Conservation (phyloP, 2,797 vertebrate genomes). For the Oreortyx pictus region DNA sequence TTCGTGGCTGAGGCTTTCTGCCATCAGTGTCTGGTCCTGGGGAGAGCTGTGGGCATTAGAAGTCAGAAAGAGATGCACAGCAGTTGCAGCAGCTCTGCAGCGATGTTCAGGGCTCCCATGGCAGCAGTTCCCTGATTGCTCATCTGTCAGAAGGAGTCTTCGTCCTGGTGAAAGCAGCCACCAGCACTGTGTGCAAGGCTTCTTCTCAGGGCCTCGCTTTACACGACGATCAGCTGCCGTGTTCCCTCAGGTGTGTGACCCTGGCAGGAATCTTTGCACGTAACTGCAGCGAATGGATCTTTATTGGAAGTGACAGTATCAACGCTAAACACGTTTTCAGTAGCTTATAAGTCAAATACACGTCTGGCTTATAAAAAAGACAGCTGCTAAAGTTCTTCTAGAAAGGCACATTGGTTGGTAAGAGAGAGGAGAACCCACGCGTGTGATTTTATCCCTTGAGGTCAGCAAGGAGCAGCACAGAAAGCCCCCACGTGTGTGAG, state of each 20-base stretch:
- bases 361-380: background rate
- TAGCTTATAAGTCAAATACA: conserved; percentile 46
- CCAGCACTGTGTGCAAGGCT: background rate
- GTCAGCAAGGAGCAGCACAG: background rate
- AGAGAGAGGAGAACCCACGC: background rate
- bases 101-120: background rate
- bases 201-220: background rate
- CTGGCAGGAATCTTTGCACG: background rate
- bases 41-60: fast-evolving
- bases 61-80: background rate
- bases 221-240: background rate
- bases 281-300: background rate
- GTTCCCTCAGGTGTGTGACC: background rate
- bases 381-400: background rate
- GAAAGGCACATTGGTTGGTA: background rate
- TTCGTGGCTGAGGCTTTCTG: background rate
- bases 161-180: background rate
- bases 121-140: background rate
- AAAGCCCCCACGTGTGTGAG: background rate
- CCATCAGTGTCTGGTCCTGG: fast-evolving
- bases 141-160: background rate
- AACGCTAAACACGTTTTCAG: background rate
- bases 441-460: background rate
- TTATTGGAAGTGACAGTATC: background rate
- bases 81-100: background rate